Conservation (phyloP, 2,888 invertebrate genomes). For the Halictus quadricinctus region DNA sequence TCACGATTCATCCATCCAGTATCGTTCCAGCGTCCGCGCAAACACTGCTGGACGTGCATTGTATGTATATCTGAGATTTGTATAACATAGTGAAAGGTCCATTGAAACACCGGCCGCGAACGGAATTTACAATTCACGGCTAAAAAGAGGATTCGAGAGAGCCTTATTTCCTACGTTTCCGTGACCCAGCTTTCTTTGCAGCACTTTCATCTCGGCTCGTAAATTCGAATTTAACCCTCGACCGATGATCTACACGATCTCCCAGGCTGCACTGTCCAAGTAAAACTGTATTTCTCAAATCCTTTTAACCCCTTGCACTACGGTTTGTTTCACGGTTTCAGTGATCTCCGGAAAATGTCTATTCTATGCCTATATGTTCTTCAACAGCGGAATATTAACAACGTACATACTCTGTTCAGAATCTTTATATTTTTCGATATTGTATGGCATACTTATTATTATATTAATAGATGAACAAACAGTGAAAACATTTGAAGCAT, state of each 20-base stretch:
- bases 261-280: neutral
- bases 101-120: neutral
- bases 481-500: no score
- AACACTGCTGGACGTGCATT: conserved; percentile 92
- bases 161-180: neutral
- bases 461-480: no score
- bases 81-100: conserved; percentile 10
- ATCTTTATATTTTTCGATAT: no score
- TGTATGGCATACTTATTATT: no score
- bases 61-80: conserved; percentile 84
- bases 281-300: no score
- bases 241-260: neutral
- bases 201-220: neutral
- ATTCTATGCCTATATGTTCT: no score
- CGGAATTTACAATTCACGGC: conserved; percentile 6
- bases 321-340: no score
- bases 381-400: no score
- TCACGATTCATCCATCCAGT: conserved; percentile 93
- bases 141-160: conserved; percentile 3
- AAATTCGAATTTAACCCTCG: neutral
- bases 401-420: no score
- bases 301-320: no score
- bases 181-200: neutral
- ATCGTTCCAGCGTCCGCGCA: conserved; percentile 88
- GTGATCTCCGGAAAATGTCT: no score